These are phyloP conservation scores for Acleris laterana DNA, from an alignment of 2,888 invertebrate species.

Conservation along the genomic window DNA sequence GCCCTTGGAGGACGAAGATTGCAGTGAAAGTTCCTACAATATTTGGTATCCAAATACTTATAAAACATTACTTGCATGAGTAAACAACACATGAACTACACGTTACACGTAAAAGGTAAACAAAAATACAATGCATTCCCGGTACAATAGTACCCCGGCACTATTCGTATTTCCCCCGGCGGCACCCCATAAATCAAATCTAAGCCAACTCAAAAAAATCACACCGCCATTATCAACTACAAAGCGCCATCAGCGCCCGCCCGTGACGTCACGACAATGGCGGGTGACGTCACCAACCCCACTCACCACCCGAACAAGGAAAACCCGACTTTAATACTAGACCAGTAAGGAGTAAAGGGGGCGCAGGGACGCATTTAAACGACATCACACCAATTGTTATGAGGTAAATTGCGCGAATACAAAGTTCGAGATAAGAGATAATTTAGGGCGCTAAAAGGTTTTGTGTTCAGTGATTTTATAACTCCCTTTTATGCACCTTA, in stretches of 20 bases:
- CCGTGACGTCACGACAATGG: constrained; percentile 35
- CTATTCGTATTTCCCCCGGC: constrained; percentile 7
- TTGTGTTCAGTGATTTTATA: constrained; percentile 14
- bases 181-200: constrained; percentile 28
- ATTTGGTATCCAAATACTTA: too few species aligned
- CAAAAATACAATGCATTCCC: constrained; percentile 3
- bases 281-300: constrained; percentile 15
- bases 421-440: constrained; percentile 31
- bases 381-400: constrained; percentile 34
- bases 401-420: constrained; percentile 34
- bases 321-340: neutral
- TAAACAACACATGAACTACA: neutral
- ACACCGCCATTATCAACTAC: constrained; percentile 31
- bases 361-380: constrained; percentile 10
- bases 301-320: neutral
- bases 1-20: too few species aligned
- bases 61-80: too few species aligned
- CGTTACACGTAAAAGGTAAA: neutral
- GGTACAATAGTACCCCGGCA: constrained; percentile 25
- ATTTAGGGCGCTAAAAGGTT: constrained; percentile 31
- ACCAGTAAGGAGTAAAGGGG: neutral
- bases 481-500: neutral
- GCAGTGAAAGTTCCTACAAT: too few species aligned
- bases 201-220: constrained; percentile 27
- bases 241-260: constrained; percentile 30